A percentile compares a stretch with the other conserved stretches of the same genome.
Evolutionary conservation across 2,113 vertebrate species (phyloP).

Genomic region (Maccullochella peelii): DNA sequence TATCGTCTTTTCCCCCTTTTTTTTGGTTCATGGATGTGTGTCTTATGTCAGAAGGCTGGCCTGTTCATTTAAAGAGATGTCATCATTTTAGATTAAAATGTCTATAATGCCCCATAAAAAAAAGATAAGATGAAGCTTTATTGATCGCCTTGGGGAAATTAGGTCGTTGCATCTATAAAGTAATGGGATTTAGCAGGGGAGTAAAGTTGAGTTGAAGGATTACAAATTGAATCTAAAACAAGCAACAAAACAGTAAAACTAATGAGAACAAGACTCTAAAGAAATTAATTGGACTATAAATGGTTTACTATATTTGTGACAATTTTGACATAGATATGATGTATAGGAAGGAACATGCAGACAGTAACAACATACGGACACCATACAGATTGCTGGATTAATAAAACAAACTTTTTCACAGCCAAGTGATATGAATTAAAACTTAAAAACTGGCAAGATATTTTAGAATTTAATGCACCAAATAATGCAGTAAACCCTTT

Average conservation of each 20-base stretch:
- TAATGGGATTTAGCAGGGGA: constrained; percentile 11
- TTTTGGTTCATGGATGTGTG: background rate
- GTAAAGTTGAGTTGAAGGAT: background rate
- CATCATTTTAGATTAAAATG: constrained; percentile 59
- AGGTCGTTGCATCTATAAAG: constrained; percentile 29
- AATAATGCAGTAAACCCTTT: constrained; percentile 19
- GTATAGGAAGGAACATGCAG: background rate
- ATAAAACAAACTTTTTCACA: background rate
- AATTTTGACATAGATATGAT: background rate
- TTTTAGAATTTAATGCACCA: background rate
- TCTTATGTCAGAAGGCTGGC: background rate
- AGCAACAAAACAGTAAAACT: constrained; percentile 7
- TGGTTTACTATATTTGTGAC: background rate
- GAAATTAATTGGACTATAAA: background rate
- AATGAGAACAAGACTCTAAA: constrained; percentile 10
- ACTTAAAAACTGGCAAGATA: background rate
- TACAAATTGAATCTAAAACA: constrained; percentile 15
- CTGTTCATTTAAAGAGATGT: constrained; percentile 48
- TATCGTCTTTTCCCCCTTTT: background rate
- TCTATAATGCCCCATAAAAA: constrained; percentile 42
- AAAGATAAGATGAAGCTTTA: constrained; percentile 42
- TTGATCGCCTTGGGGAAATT: constrained; percentile 47
- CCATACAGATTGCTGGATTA: background rate
- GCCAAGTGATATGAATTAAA: background rate
- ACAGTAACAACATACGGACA: background rate